These are phyloP conservation scores for Hirudo medicinalis DNA, from an alignment of 1,140 invertebrate genomes.

Conservation along the genomic window DNA sequence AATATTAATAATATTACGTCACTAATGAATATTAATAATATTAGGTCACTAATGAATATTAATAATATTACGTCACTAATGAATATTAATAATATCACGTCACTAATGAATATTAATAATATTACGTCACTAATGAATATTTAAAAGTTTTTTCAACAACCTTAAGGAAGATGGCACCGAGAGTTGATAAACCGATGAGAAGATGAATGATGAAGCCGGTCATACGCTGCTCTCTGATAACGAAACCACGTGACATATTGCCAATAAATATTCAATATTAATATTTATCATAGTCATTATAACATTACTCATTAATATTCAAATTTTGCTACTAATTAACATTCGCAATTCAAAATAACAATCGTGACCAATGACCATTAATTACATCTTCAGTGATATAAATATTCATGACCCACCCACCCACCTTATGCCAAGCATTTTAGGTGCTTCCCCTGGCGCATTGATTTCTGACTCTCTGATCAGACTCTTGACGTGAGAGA, in stretches of 20 bases:
- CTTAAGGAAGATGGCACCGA: slow-evolving; percentile 64
- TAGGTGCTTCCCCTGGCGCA: slow-evolving; percentile 11
- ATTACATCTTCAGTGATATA: no score
- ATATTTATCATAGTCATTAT: neutral
- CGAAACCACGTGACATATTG: slow-evolving; percentile 13
- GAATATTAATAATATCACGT: no score
- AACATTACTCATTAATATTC: no score
- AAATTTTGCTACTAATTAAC: no score
- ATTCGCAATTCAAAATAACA: no score
- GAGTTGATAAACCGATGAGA: slow-evolving; percentile 81
- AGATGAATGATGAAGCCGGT: slow-evolving; percentile 92
- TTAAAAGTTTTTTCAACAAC: slow-evolving; percentile 24
- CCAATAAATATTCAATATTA: neutral
- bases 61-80: neutral
- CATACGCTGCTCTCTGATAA: slow-evolving; percentile 68
- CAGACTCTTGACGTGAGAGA: slow-evolving; percentile 13
- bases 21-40: neutral
- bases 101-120: neutral
- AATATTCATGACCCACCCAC: neutral
- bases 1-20: neutral
- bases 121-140: neutral
- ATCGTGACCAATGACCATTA: no score
- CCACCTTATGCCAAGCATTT: slow-evolving; percentile 17
- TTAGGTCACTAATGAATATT: neutral
- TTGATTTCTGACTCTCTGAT: slow-evolving; percentile 16